A percentile compares a stretch with the other conserved stretches of the same genome.
Conservation (phyloP, 2,113 vertebrate genomes). For the Nettapus auritus region DNA sequence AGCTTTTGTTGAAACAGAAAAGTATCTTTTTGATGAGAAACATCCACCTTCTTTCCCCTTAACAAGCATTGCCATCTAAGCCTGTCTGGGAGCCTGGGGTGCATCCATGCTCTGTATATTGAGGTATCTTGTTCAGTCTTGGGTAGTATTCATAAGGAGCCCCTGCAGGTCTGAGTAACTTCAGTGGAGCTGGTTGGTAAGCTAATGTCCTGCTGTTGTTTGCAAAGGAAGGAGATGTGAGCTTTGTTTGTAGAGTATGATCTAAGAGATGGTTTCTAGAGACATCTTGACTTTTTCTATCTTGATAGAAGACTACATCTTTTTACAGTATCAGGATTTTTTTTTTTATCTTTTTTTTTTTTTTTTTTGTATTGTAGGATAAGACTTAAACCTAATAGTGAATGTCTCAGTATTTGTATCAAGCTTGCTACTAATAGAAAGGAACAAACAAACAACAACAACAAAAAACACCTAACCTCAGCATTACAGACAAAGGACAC, state of each 20-base stretch:
- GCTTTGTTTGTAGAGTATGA: background rate
- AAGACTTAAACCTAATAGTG: background rate
- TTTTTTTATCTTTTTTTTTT: too few relatives aligned
- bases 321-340: slow-evolving; percentile 38
- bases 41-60: background rate
- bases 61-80: background rate
- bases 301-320: slow-evolving; percentile 12
- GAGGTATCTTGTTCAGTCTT: background rate
- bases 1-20: background rate
- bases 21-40: background rate
- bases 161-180: background rate
- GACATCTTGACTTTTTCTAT: background rate
- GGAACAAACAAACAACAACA: background rate
- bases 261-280: background rate
- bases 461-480: background rate
- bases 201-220: background rate
- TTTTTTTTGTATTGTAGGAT: background rate
- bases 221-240: background rate
- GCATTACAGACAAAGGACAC: background rate
- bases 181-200: background rate
- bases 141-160: background rate
- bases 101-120: background rate
- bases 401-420: slow-evolving; percentile 13
- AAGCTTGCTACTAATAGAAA: slow-evolving; percentile 55
- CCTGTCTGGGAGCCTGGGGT: background rate